Percentiles rank a stretch among this genome's conserved stretches.
Evolutionary conservation across 2,888 invertebrate genomes (phyloP).

Genomic region (Tanytarsus gracilentus): DNA sequence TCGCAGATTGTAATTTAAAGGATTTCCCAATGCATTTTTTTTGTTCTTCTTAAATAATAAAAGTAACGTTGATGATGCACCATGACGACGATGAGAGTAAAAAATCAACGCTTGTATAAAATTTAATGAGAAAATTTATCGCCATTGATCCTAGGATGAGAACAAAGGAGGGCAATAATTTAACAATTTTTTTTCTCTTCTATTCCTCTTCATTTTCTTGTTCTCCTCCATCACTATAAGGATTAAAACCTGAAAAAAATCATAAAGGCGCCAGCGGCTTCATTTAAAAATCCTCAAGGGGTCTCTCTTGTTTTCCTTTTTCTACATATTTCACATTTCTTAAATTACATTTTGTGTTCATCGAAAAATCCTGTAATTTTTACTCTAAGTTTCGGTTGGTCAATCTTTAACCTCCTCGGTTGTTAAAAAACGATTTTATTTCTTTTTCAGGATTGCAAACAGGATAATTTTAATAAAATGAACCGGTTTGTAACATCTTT

Average conservation of each 20-base stretch:
- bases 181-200: neutral
- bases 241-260: slow-evolving; percentile 23
- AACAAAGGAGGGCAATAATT: slow-evolving; percentile 27
- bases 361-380: neutral
- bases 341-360: slow-evolving; percentile 21
- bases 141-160: slow-evolving; percentile 1
- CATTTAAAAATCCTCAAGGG: slow-evolving; percentile 28
- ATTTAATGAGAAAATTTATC: slow-evolving; percentile 21
- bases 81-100: slow-evolving; percentile 24
- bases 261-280: slow-evolving; percentile 29
- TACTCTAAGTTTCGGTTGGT: too few relatives aligned
- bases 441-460: too few relatives aligned
- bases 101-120: slow-evolving; percentile 15
- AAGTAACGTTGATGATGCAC: slow-evolving; percentile 18
- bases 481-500: too few relatives aligned
- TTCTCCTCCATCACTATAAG: slow-evolving; percentile 10
- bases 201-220: neutral
- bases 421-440: too few relatives aligned
- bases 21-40: neutral
- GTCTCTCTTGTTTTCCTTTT: slow-evolving; percentile 4
- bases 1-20: too few relatives aligned
- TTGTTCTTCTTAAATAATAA: neutral
- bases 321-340: slow-evolving; percentile 1
- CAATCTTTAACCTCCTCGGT: too few relatives aligned
- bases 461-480: too few relatives aligned